A percentile compares a stretch with the other conserved stretches of the same genome.
Evolutionary conservation across 2,113 vertebrate species (phyloP).

Genomic region (Bungarus multicinctus): DNA sequence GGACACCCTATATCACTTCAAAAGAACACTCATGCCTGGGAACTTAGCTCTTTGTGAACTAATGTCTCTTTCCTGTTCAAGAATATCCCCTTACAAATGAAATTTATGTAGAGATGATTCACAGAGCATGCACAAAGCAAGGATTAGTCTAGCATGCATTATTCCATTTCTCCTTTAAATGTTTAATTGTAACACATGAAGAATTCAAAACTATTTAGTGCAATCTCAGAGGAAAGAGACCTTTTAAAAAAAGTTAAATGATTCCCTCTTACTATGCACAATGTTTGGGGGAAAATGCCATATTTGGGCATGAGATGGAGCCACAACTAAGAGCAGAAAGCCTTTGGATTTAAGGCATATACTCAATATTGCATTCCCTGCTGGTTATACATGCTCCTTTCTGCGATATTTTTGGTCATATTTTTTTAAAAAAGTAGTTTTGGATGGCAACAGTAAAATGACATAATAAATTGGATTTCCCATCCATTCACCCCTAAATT

Average conservation of each 20-base stretch:
- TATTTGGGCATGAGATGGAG: background rate
- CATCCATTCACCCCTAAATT: background rate
- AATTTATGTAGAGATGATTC: background rate
- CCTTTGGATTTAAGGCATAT: background rate
- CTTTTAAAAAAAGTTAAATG: background rate
- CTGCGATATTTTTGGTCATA: background rate
- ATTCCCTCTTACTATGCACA: background rate
- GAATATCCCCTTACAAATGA: background rate
- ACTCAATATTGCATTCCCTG: background rate
- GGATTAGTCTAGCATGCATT: background rate
- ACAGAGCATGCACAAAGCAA: too few species aligned
- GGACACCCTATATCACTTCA: background rate
- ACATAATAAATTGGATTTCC: background rate
- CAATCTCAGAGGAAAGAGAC: background rate
- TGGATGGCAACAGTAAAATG: background rate
- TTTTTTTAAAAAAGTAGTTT: background rate
- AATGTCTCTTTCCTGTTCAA: background rate
- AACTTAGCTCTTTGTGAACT: background rate
- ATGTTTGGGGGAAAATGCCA: background rate
- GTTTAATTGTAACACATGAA: background rate
- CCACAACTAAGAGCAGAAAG: background rate
- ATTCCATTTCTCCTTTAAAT: background rate
- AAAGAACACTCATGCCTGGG: background rate
- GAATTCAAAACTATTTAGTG: background rate
- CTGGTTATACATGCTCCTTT: background rate